Evolutionary conservation across 2,113 vertebrate genomes (phyloP), one percentile per base, ranked within the genome.

Genomic region (Solea solea): DNA sequence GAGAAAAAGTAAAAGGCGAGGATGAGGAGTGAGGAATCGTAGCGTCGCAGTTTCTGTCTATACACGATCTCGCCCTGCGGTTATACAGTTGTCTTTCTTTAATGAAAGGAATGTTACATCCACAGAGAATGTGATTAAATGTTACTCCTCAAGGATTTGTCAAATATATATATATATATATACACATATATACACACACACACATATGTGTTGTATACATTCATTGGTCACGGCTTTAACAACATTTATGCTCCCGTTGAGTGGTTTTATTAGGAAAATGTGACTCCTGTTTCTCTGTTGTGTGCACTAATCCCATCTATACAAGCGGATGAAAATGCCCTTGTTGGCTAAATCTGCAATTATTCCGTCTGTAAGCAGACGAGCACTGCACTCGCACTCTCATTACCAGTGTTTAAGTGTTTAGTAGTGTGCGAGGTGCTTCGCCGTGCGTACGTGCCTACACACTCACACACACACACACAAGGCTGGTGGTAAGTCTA

Each of bases 381-480:
- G 76, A 73, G 87, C 77, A 21, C 41, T 10, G 72, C 77, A 77
- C 82, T 90, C 84, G 64, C 74, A 70, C 78, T 61, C 79, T 89
- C 86, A 88, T 88, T 90, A 86, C 81, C 69, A 64, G 69, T 81
- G 80, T 86, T 88, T 86, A 84, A 89, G 83, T 85, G 84, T 88
- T 90, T 80, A 83, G 86, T 69, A 59, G 64, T 74, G 80, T 84
- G 78, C 69, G 90, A 81, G 84, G 72, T 84, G 85, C 85, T 85
- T 78, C 78, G 74, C 71, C 13, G 28, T 41, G 59, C 42, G 44
- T 10, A 69, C 55, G 28, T 10, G 50, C 28, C 13, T 13, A 25
- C 41, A 8, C 34, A 16, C n/a, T n/a, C 40, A 8, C 56, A 21
- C 41, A 1, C 41, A 41, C 15, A 41, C 15, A 16, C 55, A 15